A percentile compares a stretch with the other conserved stretches of the same genome.
Conservation (phyloP, 1,140 invertebrate species). For the Drosophila arawakana region DNA sequence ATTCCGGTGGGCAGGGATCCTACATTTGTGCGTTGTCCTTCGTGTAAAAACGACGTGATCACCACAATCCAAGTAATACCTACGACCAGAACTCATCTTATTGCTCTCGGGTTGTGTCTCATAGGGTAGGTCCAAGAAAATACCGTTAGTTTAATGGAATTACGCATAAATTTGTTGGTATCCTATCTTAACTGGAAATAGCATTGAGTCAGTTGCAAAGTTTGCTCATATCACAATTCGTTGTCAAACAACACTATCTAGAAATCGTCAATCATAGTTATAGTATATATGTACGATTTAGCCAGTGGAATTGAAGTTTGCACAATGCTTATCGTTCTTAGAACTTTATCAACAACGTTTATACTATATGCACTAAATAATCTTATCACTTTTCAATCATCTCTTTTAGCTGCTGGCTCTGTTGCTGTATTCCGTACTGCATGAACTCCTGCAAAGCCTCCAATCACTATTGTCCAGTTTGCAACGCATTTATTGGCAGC, state of each 20-base stretch:
- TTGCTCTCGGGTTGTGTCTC: slow-evolving; percentile 86
- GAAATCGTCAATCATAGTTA: slow-evolving; percentile 11
- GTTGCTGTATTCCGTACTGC: slow-evolving; percentile 88
- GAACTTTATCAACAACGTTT: no score
- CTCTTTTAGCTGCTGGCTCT: slow-evolving; percentile 86
- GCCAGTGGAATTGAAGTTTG: slow-evolving; percentile 2
- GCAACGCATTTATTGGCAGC: slow-evolving; percentile 86
- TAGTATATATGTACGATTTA: not conserved
- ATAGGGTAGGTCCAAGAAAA: slow-evolving; percentile 84
- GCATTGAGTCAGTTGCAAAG: slow-evolving; percentile 9
- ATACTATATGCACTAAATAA: not conserved
- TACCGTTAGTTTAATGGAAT: not conserved
- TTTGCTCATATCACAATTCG: not conserved
- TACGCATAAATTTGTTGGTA: not conserved
- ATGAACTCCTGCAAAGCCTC: slow-evolving; percentile 87
- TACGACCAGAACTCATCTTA: slow-evolving; percentile 86
- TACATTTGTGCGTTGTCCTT: slow-evolving; percentile 85
- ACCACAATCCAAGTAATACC: slow-evolving; percentile 85
- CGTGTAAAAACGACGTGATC: slow-evolving; percentile 85
- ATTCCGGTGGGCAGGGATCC: slow-evolving; percentile 84
- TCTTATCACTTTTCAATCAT: not conserved
- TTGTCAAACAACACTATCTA: slow-evolving; percentile 12
- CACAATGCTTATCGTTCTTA: not conserved
- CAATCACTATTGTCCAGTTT: slow-evolving; percentile 88
- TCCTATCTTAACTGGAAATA: slow-evolving; percentile 8